A percentile compares a stretch with the other conserved stretches of the same genome.
Evolutionary conservation across 1,140 invertebrate genomes (phyloP).

Genomic region (Cephus cinctus): DNA sequence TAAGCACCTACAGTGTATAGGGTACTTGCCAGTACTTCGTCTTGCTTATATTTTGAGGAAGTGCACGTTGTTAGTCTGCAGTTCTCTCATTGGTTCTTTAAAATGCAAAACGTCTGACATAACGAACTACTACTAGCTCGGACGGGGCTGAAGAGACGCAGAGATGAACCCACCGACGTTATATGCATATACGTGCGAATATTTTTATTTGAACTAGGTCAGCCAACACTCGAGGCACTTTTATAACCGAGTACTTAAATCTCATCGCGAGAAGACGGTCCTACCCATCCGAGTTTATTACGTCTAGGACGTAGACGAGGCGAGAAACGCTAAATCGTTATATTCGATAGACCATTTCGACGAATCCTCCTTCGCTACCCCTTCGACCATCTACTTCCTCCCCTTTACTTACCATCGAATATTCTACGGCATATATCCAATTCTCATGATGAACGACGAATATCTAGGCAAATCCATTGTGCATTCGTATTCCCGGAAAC

Average conservation of each 20-base stretch:
- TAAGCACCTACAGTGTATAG: too few species aligned
- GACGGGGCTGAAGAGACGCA: not conserved
- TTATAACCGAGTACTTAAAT: not conserved
- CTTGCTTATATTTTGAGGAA: slow-evolving; percentile 1
- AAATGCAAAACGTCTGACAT: slow-evolving; percentile 40
- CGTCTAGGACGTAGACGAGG: not conserved
- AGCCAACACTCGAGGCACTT: slow-evolving; percentile 3
- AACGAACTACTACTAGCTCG: slow-evolving; percentile 37
- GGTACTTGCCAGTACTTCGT: too few species aligned
- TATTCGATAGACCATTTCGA: not conserved
- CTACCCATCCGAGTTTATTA: not conserved
- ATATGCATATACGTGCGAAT: slow-evolving; percentile 5
- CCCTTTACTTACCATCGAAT: too few species aligned
- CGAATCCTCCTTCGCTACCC: too few species aligned
- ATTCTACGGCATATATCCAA: too few species aligned
- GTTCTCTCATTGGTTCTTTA: slow-evolving; percentile 25
- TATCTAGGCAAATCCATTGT: too few species aligned
- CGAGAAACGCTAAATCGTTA: not conserved
- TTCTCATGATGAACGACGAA: too few species aligned
- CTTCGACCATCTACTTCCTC: too few species aligned
- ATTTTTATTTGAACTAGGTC: slow-evolving; percentile 7
- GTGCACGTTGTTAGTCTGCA: slow-evolving; percentile 3
- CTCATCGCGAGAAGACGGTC: not conserved
- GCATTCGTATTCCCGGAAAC: too few species aligned
- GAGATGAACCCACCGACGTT: too few species aligned